A percentile compares a stretch with the other conserved stretches of the same genome.
Evolutionary conservation across 2,888 invertebrate species (phyloP).

Genomic region (Crocallis elinguaria): DNA sequence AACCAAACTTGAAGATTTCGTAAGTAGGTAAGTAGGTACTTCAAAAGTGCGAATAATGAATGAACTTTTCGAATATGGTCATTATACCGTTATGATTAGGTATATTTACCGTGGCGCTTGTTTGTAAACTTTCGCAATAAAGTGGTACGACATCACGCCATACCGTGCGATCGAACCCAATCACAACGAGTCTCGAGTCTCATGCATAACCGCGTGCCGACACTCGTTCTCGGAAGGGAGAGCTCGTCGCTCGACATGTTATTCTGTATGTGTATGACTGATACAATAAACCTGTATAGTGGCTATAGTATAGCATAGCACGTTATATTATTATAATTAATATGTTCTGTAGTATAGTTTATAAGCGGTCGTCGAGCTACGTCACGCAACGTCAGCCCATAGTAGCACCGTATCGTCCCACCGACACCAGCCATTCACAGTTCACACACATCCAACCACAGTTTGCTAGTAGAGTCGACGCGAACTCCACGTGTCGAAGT

Average conservation of each 20-base stretch:
- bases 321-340: too few relatives aligned
- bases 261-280: slow-evolving; percentile 12
- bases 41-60: too few relatives aligned
- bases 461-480: slow-evolving; percentile 64
- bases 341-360: too few relatives aligned
- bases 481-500: slow-evolving; percentile 58
- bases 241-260: slow-evolving; percentile 23
- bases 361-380: slow-evolving; percentile 41
- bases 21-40: too few relatives aligned
- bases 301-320: slow-evolving; percentile 17
- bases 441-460: slow-evolving; percentile 39
- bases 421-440: slow-evolving; percentile 39
- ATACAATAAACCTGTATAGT: slow-evolving; percentile 16
- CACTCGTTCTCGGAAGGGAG: slow-evolving; percentile 25
- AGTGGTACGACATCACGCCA: slow-evolving; percentile 77
- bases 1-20: too few relatives aligned
- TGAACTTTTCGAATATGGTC: too few relatives aligned
- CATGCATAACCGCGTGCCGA: slow-evolving; percentile 3
- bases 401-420: slow-evolving; percentile 45
- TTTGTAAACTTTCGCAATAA: slow-evolving; percentile 66
- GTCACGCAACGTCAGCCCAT: slow-evolving; percentile 64
- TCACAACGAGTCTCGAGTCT: slow-evolving; percentile 9
- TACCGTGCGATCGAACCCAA: slow-evolving; percentile 65
- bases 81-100: not conserved
- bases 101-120: slow-evolving; percentile 9